A percentile compares a stretch with the other conserved stretches of the same genome.
phyloP scores from a whole-genome alignment of 2,113 vertebrate species.

The Hydrochoerus hydrochaeris region DNA sequence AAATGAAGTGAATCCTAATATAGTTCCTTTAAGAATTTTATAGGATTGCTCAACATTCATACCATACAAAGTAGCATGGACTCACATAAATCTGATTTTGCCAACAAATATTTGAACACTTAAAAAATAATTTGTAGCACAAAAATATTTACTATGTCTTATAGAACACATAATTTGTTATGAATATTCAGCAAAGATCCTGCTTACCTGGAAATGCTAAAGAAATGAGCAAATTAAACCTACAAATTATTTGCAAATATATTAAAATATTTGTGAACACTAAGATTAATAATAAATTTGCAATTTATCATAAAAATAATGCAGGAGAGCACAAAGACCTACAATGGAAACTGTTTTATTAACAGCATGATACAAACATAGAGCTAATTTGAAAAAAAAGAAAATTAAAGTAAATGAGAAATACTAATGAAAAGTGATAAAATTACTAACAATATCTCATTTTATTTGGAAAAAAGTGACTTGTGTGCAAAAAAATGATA shows the following conservation, averaged over 20 bases:
- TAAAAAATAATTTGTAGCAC: background rate
- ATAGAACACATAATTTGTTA: background rate
- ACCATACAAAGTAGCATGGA: background rate
- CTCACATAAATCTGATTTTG: background rate
- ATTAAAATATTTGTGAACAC: background rate
- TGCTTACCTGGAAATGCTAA: conserved; percentile 38
- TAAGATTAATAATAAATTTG: background rate
- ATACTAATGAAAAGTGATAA: no score
- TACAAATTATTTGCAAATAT: background rate
- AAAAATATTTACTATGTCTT: background rate
- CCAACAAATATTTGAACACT: background rate
- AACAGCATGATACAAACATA: no score
- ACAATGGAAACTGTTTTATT: no score
- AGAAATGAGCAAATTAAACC: background rate
- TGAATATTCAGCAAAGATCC: background rate
- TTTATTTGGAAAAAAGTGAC: no score
- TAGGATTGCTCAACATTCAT: background rate
- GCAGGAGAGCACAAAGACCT: no score
- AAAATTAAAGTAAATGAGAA: no score
- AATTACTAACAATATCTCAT: no score
- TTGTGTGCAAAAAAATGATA: no score
- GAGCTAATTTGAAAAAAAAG: no score
- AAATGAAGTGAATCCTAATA: background rate
- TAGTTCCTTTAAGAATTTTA: background rate
- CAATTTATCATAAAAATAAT: background rate